phyloP scores from a whole-genome alignment of 1,140 invertebrate genomes.

The Tetramorium simillimum region DNA sequence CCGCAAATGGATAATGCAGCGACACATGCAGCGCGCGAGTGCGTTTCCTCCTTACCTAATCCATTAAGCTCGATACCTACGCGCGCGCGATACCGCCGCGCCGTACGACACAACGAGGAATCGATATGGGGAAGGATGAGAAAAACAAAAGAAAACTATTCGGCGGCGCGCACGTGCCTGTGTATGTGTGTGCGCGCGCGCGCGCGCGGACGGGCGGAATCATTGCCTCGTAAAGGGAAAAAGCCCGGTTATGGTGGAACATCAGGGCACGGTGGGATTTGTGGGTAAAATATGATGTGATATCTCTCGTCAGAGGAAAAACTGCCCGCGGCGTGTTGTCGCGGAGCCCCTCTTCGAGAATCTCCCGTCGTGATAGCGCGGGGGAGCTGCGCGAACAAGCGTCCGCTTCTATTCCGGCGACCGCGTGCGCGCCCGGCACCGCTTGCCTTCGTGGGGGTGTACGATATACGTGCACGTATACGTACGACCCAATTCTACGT shows the following conservation, averaged over 20 bases:
- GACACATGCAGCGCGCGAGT: background rate
- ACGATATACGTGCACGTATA: background rate
- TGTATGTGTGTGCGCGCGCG: background rate
- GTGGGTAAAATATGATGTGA: slow-evolving; percentile 73
- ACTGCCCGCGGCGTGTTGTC: slow-evolving; percentile 62
- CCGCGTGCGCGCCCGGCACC: background rate
- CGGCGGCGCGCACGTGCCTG: background rate
- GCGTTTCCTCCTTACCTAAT: slow-evolving; percentile 12
- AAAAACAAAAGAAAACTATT: background rate
- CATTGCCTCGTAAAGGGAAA: slow-evolving; percentile 61
- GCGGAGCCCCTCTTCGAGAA: slow-evolving; percentile 57
- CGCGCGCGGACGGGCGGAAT: background rate
- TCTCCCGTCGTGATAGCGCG: slow-evolving; percentile 61
- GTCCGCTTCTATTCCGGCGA: slow-evolving; percentile 38
- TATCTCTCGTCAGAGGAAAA: slow-evolving; percentile 67
- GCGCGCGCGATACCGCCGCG: background rate
- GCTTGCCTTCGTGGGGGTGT: background rate
- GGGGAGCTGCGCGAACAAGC: slow-evolving; percentile 47
- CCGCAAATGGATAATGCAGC: slow-evolving; percentile 8
- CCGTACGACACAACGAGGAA: background rate
- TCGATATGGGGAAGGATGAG: background rate
- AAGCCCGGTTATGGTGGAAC: slow-evolving; percentile 55
- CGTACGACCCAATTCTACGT: slow-evolving; percentile 41
- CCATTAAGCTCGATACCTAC: slow-evolving; percentile 38
- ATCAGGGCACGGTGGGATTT: slow-evolving; percentile 66